Evolutionary conservation across 2,888 invertebrate species (phyloP).

Genomic region (Dyspetes luteomarginatus): DNA sequence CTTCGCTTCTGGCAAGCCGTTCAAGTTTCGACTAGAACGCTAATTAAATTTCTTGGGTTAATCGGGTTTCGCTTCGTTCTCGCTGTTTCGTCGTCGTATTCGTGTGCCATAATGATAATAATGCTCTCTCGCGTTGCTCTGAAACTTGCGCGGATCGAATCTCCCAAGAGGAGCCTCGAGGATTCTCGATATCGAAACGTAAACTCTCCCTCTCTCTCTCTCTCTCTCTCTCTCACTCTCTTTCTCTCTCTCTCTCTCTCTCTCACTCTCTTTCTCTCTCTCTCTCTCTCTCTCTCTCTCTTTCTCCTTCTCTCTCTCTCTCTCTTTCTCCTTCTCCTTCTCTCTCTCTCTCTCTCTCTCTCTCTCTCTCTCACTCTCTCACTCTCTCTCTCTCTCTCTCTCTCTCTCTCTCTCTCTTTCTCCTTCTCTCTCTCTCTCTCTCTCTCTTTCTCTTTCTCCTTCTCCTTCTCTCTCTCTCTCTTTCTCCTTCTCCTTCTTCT

Average conservation of each 20-base stretch:
- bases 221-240: background rate
- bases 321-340: background rate
- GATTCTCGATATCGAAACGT: constrained; percentile 59
- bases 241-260: background rate
- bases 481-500: background rate
- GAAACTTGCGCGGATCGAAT: constrained; percentile 59
- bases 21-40: constrained; percentile 51
- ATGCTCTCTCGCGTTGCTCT: background rate
- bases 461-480: constrained; percentile 6
- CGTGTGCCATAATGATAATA: constrained; percentile 48
- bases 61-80: constrained; percentile 68
- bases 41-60: constrained; percentile 71
- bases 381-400: background rate
- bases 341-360: background rate
- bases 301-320: background rate
- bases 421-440: background rate
- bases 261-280: background rate
- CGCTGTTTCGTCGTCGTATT: constrained; percentile 57
- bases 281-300: background rate
- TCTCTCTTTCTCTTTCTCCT: too few relatives aligned
- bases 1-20: constrained; percentile 40
- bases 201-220: constrained; percentile 15
- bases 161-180: constrained; percentile 31
- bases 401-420: background rate
- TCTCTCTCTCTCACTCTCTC: background rate